Conservation (phyloP, 2,888 invertebrate genomes). For the Gerris lacustris region DNA sequence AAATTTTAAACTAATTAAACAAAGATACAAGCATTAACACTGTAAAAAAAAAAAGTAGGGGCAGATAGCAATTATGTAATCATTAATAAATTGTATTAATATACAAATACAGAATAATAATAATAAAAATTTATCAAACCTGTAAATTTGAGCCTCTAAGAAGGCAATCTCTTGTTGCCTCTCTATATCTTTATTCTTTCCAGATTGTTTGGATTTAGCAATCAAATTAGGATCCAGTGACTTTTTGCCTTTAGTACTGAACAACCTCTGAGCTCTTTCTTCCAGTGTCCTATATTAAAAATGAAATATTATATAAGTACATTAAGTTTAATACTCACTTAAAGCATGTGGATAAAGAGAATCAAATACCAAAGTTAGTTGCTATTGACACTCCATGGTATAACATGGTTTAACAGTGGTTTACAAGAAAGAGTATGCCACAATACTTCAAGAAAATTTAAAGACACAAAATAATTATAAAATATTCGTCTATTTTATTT, state of each 20-base stretch:
- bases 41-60: too few species aligned
- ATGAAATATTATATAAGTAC: neutral
- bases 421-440: too few species aligned
- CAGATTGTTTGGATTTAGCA: conserved; percentile 69
- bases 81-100: too few species aligned
- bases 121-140: conserved; percentile 35
- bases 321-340: conserved; percentile 2
- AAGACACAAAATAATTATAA: too few species aligned
- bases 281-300: conserved; percentile 59
- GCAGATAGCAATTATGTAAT: too few species aligned
- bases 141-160: conserved; percentile 81
- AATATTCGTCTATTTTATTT: too few species aligned
- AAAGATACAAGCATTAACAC: too few species aligned
- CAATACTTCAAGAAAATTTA: too few species aligned
- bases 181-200: conserved; percentile 47
- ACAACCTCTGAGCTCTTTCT: conserved; percentile 91
- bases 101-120: too few species aligned
- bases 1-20: too few species aligned
- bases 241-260: conserved; percentile 88
- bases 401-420: neutral
- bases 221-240: conserved; percentile 82
- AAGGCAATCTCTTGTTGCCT: conserved; percentile 77
- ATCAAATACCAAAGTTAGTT: neutral
- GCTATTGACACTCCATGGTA: neutral
- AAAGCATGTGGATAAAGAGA: neutral